Base-by-base conservation (phyloP, 2,113 vertebrate species). In the Gallinago media region DNA sequence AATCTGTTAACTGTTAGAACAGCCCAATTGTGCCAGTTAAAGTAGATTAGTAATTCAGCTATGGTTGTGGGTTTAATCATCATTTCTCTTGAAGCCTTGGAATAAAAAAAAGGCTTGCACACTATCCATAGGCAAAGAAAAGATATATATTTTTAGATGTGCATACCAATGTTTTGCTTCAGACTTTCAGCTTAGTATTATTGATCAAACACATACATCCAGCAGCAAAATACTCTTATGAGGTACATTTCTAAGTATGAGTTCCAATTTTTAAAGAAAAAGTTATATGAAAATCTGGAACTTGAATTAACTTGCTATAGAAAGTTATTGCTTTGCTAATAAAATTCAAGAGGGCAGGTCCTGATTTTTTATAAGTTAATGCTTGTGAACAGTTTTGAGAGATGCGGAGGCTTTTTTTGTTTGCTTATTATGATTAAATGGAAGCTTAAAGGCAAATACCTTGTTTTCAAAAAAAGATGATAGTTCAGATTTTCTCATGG, bases 1-100 rank as follows among this genome's bases (percentile, higher is more conserved):
- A 98, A 98, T 98, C 97, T 98, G 97, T 98, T 98, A 98, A 97
- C 96, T 97, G 95, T 97, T 98, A 95, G 93, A 97, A 95, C 2
- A 61, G 97, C 96, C 90, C 97, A 97, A 72, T 95, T 96, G 97
- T 97, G 95, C 94, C 91, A 90, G 62, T 95, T 88, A 95, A 98
- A 95, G 74, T 92, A 97, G 96, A 97, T 98, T 98, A 98, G 97
- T 93, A 96, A 98, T 98, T 97, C 95, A 95, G 87, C 75, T 93
- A 94, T 96, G 90, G 97, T 97, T 97, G 91, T 96, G 92, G 78
- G 81, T 96, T 95, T 97, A 98, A 98, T 97, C 93, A 97, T 97
- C 31, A 88, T 98, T 98, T 97, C 81, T 98, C 91, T 96, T 96
- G 90, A 97, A 98, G 85, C 79, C 78, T 98, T 92, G 96, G 87